Evolutionary conservation across 64 coral and sea anemone genomes (phyloP), one percentile per base, ranked within the genome.

Genomic region (Montipora cactus): DNA sequence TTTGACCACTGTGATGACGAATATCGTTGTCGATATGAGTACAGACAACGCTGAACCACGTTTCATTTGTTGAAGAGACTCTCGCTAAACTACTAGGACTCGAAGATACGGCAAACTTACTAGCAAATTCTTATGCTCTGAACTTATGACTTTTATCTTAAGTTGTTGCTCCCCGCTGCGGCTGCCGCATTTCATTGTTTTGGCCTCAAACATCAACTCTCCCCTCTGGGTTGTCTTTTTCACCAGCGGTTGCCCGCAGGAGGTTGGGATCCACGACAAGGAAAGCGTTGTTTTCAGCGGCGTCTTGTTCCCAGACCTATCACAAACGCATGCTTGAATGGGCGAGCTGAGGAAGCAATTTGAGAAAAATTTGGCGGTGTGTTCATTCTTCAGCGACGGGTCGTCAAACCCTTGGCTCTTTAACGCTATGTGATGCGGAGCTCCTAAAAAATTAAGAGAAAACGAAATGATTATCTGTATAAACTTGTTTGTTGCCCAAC

Each of bases 371-470:
- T 77, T 91, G 16, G 87, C 51, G 7, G 51, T 81, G 52, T 96
- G 95, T 44, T 72, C 92, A 18, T 96, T 87, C n/a, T 81, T 79
- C 2, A 64, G 93, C 22, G 93, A 83, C 15, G 45, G 46, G 20
- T 61, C 88, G 49, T 96, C 95, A 61, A 96, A 96, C 12, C 92
- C 92, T 88, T 84, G 95, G 67, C 95, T 96, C 77, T 76, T 91
- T 2, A 96, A 68, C 67, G 94, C 95, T 22, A 96, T 94, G 49
- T 96, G 95, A 93, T 96, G 95, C 3, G 95, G 62, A 10, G 95
- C 66, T 23, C 95, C 95, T 96, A 49, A 75, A 7, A 13, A 45
- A 59, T 53, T 12, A 12, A 79, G 4, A 57, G 20, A 48, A 48
- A 79, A 46, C 13, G 5, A 78, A 64, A 64, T 64, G 61, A 16